phyloP scores from a whole-genome alignment of 2,797 vertebrate species.

The Phalloptychus januarius region DNA sequence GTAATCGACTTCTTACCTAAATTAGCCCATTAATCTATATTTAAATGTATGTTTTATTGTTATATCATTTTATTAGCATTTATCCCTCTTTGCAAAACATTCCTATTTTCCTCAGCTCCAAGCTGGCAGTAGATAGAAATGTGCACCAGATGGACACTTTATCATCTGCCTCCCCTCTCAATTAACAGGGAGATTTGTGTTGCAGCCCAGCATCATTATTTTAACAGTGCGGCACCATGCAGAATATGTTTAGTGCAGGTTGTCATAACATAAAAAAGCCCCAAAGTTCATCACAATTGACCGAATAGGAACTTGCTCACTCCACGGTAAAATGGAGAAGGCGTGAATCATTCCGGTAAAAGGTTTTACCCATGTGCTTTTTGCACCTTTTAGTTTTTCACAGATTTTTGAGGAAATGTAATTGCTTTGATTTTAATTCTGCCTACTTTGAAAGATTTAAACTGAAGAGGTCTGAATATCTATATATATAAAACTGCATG shows the following conservation, averaged over 20 bases:
- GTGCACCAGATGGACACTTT: conserved; percentile 48
- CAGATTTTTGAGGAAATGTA: not conserved
- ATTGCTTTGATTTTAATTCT: not conserved
- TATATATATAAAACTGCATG: conserved; percentile 28
- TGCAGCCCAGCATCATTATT: conserved; percentile 29
- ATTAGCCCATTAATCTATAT: not conserved
- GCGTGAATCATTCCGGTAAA: not conserved
- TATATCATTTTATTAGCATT: not conserved
- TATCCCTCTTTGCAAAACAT: not conserved
- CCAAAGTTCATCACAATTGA: not conserved
- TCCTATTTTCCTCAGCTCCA: conserved; percentile 7
- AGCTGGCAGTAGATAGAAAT: conserved; percentile 8
- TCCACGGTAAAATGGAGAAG: not conserved
- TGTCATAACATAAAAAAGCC: not conserved
- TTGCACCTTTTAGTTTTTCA: not conserved
- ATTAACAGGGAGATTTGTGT: conserved; percentile 38
- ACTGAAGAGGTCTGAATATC: not conserved
- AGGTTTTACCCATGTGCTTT: not conserved
- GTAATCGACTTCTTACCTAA: not conserved
- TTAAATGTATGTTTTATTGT: not conserved
- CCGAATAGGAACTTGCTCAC: not conserved
- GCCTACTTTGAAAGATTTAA: not conserved
- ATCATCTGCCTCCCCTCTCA: conserved; percentile 28
- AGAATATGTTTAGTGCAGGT: conserved; percentile 25
- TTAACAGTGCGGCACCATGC: conserved; percentile 16